phyloP scores from a whole-genome alignment of 1,140 invertebrate species.

The Piezodorus guildinii region DNA sequence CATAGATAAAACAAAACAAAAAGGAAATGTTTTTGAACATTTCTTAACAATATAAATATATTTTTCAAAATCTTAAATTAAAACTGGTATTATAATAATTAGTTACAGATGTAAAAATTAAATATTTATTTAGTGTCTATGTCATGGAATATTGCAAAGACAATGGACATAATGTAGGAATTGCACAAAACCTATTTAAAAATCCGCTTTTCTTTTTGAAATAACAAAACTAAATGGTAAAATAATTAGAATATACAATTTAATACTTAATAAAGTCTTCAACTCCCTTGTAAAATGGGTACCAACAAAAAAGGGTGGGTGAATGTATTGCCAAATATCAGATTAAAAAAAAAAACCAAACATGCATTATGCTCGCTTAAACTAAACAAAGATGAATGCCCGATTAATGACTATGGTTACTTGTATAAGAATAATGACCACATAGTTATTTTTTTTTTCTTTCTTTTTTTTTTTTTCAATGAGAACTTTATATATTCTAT shows the following conservation, averaged over 20 bases:
- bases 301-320: background rate
- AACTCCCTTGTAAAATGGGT: background rate
- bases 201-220: background rate
- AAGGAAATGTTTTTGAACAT: slow-evolving; percentile 9
- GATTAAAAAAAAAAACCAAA: background rate
- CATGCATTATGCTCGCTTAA: background rate
- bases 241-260: background rate
- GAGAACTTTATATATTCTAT: slow-evolving; percentile 6
- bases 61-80: slow-evolving; percentile 10
- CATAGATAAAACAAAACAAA: background rate
- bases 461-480: slow-evolving; percentile 1
- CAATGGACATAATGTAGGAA: slow-evolving; percentile 10
- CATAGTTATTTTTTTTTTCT: background rate
- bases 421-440: slow-evolving; percentile 4
- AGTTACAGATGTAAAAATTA: background rate
- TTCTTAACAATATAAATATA: background rate
- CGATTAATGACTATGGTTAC: slow-evolving; percentile 9
- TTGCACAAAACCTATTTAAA: slow-evolving; percentile 19
- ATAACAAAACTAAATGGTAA: background rate
- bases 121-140: slow-evolving; percentile 20
- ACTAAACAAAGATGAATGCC: slow-evolving; percentile 10
- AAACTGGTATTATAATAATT: slow-evolving; percentile 2
- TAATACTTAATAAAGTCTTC: slow-evolving; percentile 9
- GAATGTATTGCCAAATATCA: background rate
- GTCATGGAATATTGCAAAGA: slow-evolving; percentile 20